Evolutionary conservation across 2,888 invertebrate species (phyloP), one percentile per base, ranked within the genome.

Genomic region (Drosophila macrospina): DNA sequence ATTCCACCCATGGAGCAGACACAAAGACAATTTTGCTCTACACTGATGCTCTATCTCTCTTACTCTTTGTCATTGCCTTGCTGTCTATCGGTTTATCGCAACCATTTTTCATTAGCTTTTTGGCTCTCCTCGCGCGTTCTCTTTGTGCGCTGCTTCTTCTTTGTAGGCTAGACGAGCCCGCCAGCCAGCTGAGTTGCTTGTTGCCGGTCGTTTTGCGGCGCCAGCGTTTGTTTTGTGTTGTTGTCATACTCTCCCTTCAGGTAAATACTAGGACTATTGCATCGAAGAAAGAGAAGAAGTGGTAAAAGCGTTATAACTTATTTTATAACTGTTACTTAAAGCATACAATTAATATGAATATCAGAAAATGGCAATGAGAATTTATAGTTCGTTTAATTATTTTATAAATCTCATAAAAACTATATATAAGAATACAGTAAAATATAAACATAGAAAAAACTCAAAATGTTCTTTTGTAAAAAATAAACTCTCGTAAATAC

Each of bases 101-200:
- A 11, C 41, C 41, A 30, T 26, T 56, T 36, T 51, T 39, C 37
- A 24, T 16, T 32, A 41, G 13, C 42, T 68, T 48, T 47, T 41
- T 54, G 32, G 15, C 44, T 41, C 61, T 62, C 61, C 51, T 47
- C 10, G 13, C 32, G 47, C 24, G 51, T 39, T 68, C 65, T 78
- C 65, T 78, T 61, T 61, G 52, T 70, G 62, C 15, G 26, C 11
- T 30, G 13, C 45, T 59, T 16, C 24, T 50, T 11, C 50, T 45
- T 10, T 13, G 16, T 48, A 55, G 56, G 41, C 77, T 74, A 74
- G 74, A 74, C 74, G 54, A 71, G 72, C 77, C 72, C 72, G 67
- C 67, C 66, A 71, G 51, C 71, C 76, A 56, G 76, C 74, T 74
- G 74, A 62, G 76, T 28, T 56, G 55, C 51, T 66, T 45, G 30